Evolutionary conservation across 2,888 invertebrate species (phyloP).

Genomic region (Neoascia interrupta): DNA sequence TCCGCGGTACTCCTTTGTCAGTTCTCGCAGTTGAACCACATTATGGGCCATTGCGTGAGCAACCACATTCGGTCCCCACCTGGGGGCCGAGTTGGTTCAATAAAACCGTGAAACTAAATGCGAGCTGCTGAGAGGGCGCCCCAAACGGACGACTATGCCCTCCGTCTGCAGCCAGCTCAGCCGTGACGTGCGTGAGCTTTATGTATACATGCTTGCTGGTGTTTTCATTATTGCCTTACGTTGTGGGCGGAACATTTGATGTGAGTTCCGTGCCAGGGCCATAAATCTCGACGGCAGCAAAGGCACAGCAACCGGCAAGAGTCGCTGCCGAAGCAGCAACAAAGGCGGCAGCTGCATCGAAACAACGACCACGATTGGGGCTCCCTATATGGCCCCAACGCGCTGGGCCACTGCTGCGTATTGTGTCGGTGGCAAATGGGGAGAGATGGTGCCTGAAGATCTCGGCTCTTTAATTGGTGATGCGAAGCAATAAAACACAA

Average conservation of each 20-base stretch:
- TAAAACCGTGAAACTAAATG: constrained; percentile 40
- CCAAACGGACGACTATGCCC: constrained; percentile 63
- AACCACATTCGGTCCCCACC: constrained; percentile 43
- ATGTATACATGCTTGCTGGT: constrained; percentile 13
- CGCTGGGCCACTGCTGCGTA: constrained; percentile 48
- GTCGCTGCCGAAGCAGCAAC: constrained; percentile 43
- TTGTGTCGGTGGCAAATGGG: constrained; percentile 52
- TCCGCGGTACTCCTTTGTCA: constrained; percentile 5
- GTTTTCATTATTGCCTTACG: constrained; percentile 46
- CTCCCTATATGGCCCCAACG: constrained; percentile 53
- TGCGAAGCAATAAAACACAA: constrained; percentile 68
- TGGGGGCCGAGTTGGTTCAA: constrained; percentile 29
- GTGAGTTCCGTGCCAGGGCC: constrained; percentile 64
- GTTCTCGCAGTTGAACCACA: constrained; percentile 15
- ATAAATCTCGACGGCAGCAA: constrained; percentile 63
- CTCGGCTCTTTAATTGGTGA: constrained; percentile 69
- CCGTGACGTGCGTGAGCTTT: constrained; percentile 70
- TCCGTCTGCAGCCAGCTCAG: constrained; percentile 58
- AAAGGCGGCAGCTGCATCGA: constrained; percentile 66
- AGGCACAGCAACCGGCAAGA: constrained; percentile 26
- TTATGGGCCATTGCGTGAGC: constrained; percentile 53
- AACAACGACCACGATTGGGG: constrained; percentile 58
- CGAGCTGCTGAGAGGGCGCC: constrained; percentile 73
- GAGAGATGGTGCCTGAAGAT: constrained; percentile 65
- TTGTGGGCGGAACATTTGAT: constrained; percentile 70